Evolutionary conservation across 2,888 invertebrate genomes (phyloP), one percentile per base, ranked within the genome.

Genomic region (Meiosimyza decipiens): DNA sequence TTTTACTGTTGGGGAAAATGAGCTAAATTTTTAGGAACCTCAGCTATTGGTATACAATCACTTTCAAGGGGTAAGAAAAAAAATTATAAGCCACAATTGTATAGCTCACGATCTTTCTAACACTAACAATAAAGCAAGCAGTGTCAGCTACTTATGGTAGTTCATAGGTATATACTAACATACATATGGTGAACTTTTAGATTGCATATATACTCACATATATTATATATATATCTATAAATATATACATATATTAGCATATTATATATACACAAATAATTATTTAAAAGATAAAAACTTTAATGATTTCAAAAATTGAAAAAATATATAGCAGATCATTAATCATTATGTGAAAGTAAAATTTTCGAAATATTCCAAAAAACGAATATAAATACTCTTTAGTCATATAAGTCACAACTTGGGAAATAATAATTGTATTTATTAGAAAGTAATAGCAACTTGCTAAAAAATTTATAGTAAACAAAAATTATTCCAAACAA

Each of bases 91-190:
- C 1, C 1, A 22, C 1, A 2, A 6, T 9, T 40, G 80, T 78
- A 80, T 82, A 81, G 77, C 75, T 77, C 78, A 79, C 77, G 78
- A 22, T n/a, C 1, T 60, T 33, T 33, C 3, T 28, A 60, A 33
- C 4, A 60, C n/a, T 15, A 12, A 7, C 13, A 22, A 22, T 60
- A 33, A 13, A 60, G 33, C 22, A 28, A 60, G 33, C 11, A 72
- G 71, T 62, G 68, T 73, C 74, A 57, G 67, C 73, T 66, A 74
- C 69, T 71, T 73, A 74, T 64, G 51, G 74, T 73, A 75, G 74
- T 49, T 50, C 54, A 54, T 62, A 59, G 71, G 52, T 60, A 57
- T 52, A 55, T 60, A 11, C 54, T 59, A 52, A 50, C 59, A 73
- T 28, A 49, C 47, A n/a, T 68, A 67, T 66, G 57, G 57, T 71